These are phyloP conservation scores for Cosmopolites sordidus DNA, from an alignment of 2,888 invertebrate species.

Conservation along the genomic window DNA sequence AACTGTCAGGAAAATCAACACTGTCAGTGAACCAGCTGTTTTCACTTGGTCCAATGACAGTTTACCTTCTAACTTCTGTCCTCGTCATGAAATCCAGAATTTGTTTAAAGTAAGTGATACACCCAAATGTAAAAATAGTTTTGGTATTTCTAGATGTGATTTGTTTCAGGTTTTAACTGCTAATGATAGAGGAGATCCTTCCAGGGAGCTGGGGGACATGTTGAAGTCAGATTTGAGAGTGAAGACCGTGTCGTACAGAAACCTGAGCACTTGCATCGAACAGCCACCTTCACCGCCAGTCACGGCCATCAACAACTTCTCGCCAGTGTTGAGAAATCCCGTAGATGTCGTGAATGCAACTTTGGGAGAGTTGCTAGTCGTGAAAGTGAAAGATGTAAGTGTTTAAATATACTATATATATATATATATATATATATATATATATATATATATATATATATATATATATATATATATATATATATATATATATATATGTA, in stretches of 20 bases:
- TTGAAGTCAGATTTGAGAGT: slow-evolving; percentile 63
- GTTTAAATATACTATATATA: no score
- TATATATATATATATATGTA: no score
- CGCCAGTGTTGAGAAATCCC: slow-evolving; percentile 77
- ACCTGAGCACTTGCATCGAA: slow-evolving; percentile 65
- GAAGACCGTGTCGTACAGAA: slow-evolving; percentile 61
- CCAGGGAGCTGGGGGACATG: slow-evolving; percentile 53
- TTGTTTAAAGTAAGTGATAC: slow-evolving; percentile 58
- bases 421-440: no score
- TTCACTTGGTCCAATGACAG: slow-evolving; percentile 86
- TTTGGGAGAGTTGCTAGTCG: slow-evolving; percentile 76
- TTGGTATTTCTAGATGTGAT: slow-evolving; percentile 4
- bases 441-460: no score
- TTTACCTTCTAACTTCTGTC: slow-evolving; percentile 73
- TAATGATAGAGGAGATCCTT: slow-evolving; percentile 58
- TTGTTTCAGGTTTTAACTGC: slow-evolving; percentile 49
- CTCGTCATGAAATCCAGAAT: slow-evolving; percentile 66
- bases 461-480: no score
- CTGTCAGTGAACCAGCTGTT: slow-evolving; percentile 57
- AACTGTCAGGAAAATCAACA: slow-evolving; percentile 64
- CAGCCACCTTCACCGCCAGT: slow-evolving; percentile 43
- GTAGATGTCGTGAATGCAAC: slow-evolving; percentile 80
- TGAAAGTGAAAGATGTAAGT: slow-evolving; percentile 72
- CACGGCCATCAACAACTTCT: slow-evolving; percentile 57
- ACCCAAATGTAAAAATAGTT: no score